Percentiles rank a stretch among this genome's conserved stretches.
phyloP scores from a whole-genome alignment of 2,113 vertebrate species.

The Vombatus ursinus region DNA sequence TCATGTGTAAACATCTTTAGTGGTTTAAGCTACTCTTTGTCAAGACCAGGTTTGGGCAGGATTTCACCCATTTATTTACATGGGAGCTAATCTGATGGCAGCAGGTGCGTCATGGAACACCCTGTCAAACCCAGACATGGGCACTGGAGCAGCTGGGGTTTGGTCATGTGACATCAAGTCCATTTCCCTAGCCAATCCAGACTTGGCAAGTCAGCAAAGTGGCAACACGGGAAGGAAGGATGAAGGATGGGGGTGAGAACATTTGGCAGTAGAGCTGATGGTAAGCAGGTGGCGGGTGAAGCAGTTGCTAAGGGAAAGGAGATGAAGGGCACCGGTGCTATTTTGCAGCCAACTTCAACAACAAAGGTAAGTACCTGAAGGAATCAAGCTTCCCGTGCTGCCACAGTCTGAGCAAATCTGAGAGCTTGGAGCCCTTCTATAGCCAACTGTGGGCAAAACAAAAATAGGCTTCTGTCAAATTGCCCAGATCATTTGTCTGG shows the following conservation, averaged over 20 bases:
- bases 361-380: conserved; percentile 14
- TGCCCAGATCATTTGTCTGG: conserved; percentile 39
- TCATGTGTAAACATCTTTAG: conserved; percentile 50
- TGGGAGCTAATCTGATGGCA: conserved; percentile 3
- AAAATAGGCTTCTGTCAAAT: conserved; percentile 31
- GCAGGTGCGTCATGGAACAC: conserved; percentile 55
- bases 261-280: background rate
- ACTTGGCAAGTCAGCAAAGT: conserved; percentile 12
- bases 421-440: conserved; percentile 13
- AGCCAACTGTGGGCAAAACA: conserved; percentile 28
- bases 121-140: background rate
- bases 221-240: conserved; percentile 11
- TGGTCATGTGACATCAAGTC: background rate
- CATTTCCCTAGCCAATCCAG: background rate
- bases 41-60: conserved; percentile 55
- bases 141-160: background rate
- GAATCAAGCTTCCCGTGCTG: conserved; percentile 17
- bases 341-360: conserved; percentile 18
- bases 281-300: conserved; percentile 29
- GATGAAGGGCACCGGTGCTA: background rate
- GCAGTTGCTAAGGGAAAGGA: background rate
- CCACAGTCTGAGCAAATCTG: conserved; percentile 19
- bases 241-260: conserved; percentile 3
- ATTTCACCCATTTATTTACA: conserved; percentile 51
- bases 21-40: conserved; percentile 28